Evolutionary conservation across 2,113 vertebrate species (phyloP).

Genomic region (Tonatia bakeri): DNA sequence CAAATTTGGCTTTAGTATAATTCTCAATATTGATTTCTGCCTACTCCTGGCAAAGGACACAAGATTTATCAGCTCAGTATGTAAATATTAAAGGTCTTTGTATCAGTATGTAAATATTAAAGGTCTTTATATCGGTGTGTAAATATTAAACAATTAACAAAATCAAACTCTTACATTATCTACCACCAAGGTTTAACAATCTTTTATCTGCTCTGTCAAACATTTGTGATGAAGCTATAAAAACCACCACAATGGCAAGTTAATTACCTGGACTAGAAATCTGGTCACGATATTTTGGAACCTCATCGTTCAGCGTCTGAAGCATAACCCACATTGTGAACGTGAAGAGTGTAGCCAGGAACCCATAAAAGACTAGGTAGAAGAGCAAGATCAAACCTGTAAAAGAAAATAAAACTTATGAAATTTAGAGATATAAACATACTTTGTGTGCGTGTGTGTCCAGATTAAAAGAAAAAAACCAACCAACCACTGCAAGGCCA

Average conservation of each 20-base stretch:
- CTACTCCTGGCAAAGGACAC: conserved; percentile 23
- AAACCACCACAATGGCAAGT: conserved; percentile 36
- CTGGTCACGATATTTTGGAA: conserved; percentile 92
- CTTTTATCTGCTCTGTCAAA: conserved; percentile 1
- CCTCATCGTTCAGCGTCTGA: conserved; percentile 90
- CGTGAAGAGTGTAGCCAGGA: conserved; percentile 94
- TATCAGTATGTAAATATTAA: background rate
- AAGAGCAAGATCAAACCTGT: conserved; percentile 95
- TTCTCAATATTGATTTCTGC: conserved; percentile 24
- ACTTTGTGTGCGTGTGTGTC: background rate
- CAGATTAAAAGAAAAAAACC: background rate
- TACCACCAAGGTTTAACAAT: background rate
- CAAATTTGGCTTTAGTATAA: conserved; percentile 2
- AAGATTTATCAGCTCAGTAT: conserved; percentile 10
- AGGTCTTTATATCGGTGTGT: background rate
- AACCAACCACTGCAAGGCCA: background rate
- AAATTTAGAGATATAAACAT: background rate
- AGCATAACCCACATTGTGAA: conserved; percentile 99
- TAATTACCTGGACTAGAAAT: conserved; percentile 91
- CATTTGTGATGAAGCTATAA: conserved; percentile 36
- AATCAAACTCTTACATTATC: background rate
- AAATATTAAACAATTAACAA: conserved; percentile 26
- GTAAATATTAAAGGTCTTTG: background rate
- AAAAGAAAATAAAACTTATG: conserved; percentile 42
- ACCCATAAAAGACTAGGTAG: conserved; percentile 96